Evolutionary conservation across 2,888 invertebrate genomes (phyloP).

Genomic region (Drosophila infuscata): DNA sequence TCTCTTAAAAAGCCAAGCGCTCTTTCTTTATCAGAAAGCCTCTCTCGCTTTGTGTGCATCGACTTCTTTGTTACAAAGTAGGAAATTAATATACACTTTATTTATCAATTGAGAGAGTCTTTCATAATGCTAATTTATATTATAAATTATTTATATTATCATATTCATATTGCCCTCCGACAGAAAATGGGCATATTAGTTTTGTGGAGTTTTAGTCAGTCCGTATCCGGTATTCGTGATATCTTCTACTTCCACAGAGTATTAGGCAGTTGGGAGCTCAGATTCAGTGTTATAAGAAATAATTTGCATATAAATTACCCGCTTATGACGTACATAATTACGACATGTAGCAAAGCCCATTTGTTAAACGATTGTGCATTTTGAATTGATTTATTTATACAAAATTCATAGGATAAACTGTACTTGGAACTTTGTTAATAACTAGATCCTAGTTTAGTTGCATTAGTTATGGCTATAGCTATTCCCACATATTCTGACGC

Average conservation of each 20-base stretch:
- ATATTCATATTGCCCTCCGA: background rate
- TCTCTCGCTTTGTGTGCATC: background rate
- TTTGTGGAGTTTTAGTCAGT: background rate
- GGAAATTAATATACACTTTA: background rate
- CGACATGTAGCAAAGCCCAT: background rate
- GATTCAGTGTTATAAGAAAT: background rate
- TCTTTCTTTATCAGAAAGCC: background rate
- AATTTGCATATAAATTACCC: conserved; percentile 38
- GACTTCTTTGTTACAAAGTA: background rate
- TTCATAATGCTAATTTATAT: background rate
- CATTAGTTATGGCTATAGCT: conserved; percentile 8
- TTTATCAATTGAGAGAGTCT: background rate
- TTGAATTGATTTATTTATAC: conserved; percentile 18
- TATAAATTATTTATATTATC: background rate
- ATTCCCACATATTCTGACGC: conserved; percentile 66
- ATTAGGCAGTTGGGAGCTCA: no score
- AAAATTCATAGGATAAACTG: conserved; percentile 19
- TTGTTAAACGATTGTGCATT: background rate
- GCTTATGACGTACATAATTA: conserved; percentile 16
- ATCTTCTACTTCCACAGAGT: background rate
- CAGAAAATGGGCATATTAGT: background rate
- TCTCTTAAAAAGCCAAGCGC: conserved; percentile 7
- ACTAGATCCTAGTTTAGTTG: background rate
- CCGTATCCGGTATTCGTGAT: background rate
- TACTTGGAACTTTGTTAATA: background rate